A percentile compares a stretch with the other conserved stretches of the same genome.
Conservation (phyloP, 2,113 vertebrate species). For the Capreolus pygargus region DNA sequence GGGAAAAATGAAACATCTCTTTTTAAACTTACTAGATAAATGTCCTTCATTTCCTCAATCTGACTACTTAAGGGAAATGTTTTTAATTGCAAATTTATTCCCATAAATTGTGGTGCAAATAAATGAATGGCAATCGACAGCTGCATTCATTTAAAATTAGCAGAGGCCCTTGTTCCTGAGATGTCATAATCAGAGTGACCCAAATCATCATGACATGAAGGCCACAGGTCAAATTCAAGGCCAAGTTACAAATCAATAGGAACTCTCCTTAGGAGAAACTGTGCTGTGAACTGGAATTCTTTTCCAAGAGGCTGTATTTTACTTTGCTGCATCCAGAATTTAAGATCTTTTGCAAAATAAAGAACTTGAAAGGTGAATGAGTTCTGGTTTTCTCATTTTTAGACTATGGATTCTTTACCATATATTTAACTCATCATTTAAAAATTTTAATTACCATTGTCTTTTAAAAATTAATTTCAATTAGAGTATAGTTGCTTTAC, state of each 20-base stretch:
- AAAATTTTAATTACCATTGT: not conserved
- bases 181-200: constrained; percentile 60
- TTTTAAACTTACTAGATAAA: constrained; percentile 8
- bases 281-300: constrained; percentile 38
- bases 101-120: constrained; percentile 63
- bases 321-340: constrained; percentile 11
- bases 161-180: constrained; percentile 47
- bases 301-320: constrained; percentile 24
- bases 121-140: not conserved
- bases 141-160: constrained; percentile 59
- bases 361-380: not conserved
- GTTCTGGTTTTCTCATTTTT: constrained; percentile 17
- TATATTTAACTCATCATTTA: not conserved
- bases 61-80: constrained; percentile 51
- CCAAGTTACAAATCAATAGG: constrained; percentile 67
- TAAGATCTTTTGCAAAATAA: not conserved
- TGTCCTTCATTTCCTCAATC: constrained; percentile 15
- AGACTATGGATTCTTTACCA: not conserved
- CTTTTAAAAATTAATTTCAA: not conserved
- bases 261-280: constrained; percentile 1
- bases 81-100: constrained; percentile 62
- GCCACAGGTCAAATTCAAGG: constrained; percentile 65
- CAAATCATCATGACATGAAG: constrained; percentile 65
- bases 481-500: not conserved
- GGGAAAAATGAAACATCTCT: constrained; percentile 25